Base-by-base conservation (phyloP, 2,113 vertebrate genomes). In the Labrus mixtus region DNA sequence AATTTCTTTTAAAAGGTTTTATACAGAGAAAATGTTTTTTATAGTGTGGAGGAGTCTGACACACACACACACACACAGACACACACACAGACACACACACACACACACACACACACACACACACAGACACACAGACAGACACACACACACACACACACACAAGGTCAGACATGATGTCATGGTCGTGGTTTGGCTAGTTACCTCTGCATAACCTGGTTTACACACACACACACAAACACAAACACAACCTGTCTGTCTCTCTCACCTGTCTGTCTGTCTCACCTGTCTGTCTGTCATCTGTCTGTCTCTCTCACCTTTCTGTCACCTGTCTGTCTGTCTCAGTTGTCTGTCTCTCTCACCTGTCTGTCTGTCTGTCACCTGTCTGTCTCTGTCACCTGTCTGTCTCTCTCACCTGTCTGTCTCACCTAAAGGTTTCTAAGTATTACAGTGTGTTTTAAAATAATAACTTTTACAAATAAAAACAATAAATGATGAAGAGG, bases 111-210 rank as follows among this genome's bases (percentile, higher is more conserved):
- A 25, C 25, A 25, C 25, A 25, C 25, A 25, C 25, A 25, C 25
- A 25, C 25, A 25, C 25, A 25, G 2, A 25, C 25, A 25, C 25
- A 25, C 25, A 25, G 2, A 25, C 25, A 25, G 10, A 19, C 41
- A 7, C 43, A 54, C 59, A 19, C 41, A 7, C 45, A 55, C 59
- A 62, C 48, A 64, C 50, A 63, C 17, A 4, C 19, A 6, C 29
- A 33, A 13, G 64, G 76, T 79, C 76, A 82, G 68, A 86, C 76
- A 73, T 86, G 84, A 73, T 86, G 80, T 86, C 73, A 86, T 73
- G 41, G 10, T 45, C 3, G 76, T 76, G 76, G 71, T 79, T 82
- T 75, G 53, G 60, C 13, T 1, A 25, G 66, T 37, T 16, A 61
- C 61, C 37, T 3, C 46, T 63, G 17, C 68, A 48, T 72, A 73